Evolutionary conservation across 2,113 vertebrate genomes (phyloP).

Genomic region (Pogona vitticeps): DNA sequence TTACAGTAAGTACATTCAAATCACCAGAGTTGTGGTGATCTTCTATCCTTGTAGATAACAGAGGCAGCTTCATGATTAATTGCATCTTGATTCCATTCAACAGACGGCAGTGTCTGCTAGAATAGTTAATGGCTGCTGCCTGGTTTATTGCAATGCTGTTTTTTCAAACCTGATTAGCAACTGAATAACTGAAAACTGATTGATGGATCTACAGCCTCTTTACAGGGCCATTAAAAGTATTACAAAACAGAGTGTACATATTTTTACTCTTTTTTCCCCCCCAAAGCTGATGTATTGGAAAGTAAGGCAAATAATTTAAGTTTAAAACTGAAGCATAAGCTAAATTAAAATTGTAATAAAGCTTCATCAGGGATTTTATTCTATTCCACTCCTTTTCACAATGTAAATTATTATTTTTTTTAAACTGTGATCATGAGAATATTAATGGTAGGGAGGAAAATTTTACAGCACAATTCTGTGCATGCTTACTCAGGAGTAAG

Average conservation of each 20-base stretch:
- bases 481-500: neutral
- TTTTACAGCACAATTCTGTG: neutral
- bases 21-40: constrained; percentile 41
- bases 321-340: constrained; percentile 5
- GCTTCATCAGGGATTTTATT: neutral
- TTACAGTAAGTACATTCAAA: constrained; percentile 50
- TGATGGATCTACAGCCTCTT: constrained; percentile 81
- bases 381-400: neutral
- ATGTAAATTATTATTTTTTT: neutral
- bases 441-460: neutral
- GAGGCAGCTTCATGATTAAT: constrained; percentile 56
- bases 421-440: neutral
- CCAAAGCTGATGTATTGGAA: neutral
- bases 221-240: constrained; percentile 71
- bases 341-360: constrained; percentile 13
- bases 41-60: constrained; percentile 34
- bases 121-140: constrained; percentile 81
- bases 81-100: constrained; percentile 55
- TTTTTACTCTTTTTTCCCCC: neutral
- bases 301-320: constrained; percentile 22
- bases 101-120: constrained; percentile 40
- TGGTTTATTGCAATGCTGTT: constrained; percentile 76
- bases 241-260: constrained; percentile 58
- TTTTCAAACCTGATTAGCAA: constrained; percentile 82
- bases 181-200: constrained; percentile 83